phyloP scores from a whole-genome alignment of 2,113 vertebrate genomes.

The Uria aalge region DNA sequence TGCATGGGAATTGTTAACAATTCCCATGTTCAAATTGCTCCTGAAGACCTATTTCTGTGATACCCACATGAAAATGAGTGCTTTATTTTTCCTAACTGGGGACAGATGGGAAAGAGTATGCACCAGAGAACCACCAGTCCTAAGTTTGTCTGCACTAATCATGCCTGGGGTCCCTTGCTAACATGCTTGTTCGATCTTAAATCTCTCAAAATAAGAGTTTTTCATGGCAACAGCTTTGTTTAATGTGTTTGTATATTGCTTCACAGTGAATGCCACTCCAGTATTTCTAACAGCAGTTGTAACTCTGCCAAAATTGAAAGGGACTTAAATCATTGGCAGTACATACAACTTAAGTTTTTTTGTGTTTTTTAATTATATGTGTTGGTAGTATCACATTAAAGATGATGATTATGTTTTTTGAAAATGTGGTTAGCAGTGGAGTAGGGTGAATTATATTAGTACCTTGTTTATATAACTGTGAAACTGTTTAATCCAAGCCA shows the following conservation, averaged over 20 bases:
- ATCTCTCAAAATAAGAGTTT: not conserved
- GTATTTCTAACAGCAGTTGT: not conserved
- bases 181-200: not conserved
- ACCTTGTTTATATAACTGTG: not conserved
- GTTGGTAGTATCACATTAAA: not conserved
- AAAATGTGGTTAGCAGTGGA: not conserved
- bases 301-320: not conserved
- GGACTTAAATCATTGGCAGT: not conserved
- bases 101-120: not conserved
- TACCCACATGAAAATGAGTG: not conserved
- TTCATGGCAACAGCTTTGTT: not conserved
- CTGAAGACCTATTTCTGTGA: not conserved
- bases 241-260: not conserved
- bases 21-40: not conserved
- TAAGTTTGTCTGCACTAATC: not conserved
- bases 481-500: not conserved
- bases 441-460: not conserved
- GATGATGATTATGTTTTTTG: not conserved
- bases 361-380: not conserved
- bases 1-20: not conserved
- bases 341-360: not conserved
- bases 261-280: not conserved
- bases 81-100: not conserved
- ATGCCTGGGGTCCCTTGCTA: not conserved
- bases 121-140: not conserved